Percentiles rank a stretch among this genome's conserved stretches.
Evolutionary conservation across 2,888 invertebrate species (phyloP).

Genomic region (Malacosoma neustria): DNA sequence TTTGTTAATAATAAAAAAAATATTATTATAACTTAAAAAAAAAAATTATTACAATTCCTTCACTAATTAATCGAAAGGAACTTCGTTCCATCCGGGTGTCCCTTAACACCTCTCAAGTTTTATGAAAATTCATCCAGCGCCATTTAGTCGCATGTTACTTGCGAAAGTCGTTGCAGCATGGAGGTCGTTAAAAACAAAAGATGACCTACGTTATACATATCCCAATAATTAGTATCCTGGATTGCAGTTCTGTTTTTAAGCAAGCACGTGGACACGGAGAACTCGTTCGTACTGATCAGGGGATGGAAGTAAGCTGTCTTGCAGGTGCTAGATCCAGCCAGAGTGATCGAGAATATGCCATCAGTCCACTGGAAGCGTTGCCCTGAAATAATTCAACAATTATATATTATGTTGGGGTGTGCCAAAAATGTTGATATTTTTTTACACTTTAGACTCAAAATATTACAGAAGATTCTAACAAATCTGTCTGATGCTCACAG

Average conservation of each 20-base stretch:
- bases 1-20: no score
- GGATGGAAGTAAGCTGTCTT: conserved; percentile 84
- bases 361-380: conserved; percentile 86
- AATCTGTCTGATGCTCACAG: no score
- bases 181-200: not conserved
- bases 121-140: no score
- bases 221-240: conserved; percentile 28
- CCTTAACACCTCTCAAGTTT: no score
- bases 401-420: no score
- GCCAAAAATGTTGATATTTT: no score
- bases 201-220: conserved; percentile 31
- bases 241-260: conserved; percentile 52
- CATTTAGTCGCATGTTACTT: not conserved
- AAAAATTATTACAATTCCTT: no score
- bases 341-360: conserved; percentile 83
- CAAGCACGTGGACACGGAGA: conserved; percentile 79
- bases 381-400: conserved; percentile 39
- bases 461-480: no score
- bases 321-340: conserved; percentile 68
- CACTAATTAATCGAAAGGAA: no score
- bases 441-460: no score
- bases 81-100: no score
- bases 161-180: not conserved
- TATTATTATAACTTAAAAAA: no score
- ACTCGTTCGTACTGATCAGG: conserved; percentile 82